Conservation (phyloP, 1,140 invertebrate species). For the Ptiloglossa arizonensis region DNA sequence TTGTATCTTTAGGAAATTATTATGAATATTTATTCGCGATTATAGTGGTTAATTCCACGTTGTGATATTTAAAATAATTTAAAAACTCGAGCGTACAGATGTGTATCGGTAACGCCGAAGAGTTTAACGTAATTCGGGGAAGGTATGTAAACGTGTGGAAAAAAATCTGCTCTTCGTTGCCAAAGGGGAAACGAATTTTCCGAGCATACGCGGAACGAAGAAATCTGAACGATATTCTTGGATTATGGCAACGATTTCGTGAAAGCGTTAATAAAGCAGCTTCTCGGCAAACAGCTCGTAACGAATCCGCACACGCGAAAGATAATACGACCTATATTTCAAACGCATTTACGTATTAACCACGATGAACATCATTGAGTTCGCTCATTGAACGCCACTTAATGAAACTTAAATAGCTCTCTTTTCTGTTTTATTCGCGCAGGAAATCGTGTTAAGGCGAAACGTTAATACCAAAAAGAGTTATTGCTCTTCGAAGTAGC, state of each 20-base stretch:
- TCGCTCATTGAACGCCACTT: neutral
- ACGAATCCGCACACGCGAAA: neutral
- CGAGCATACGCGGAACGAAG: too few species aligned
- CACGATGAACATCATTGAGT: neutral
- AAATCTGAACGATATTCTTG: neutral
- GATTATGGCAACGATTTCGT: conserved; percentile 9
- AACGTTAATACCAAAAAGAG: neutral
- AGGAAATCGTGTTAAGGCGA: too few species aligned
- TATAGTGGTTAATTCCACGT: too few species aligned
- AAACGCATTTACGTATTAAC: neutral
- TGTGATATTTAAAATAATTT: too few species aligned
- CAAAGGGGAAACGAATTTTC: neutral
- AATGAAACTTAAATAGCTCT: conserved; percentile 10
- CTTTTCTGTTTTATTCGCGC: neutral
- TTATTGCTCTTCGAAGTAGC: too few species aligned
- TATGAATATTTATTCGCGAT: too few species aligned
- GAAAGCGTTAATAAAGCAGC: conserved; percentile 8
- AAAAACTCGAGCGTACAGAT: too few species aligned
- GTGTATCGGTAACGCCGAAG: too few species aligned
- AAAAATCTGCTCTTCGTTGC: too few species aligned
- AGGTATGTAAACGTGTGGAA: too few species aligned
- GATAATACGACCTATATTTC: conserved; percentile 23
- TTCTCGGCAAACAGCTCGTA: conserved; percentile 6
- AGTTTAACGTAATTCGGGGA: too few species aligned
- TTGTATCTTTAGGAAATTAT: too few species aligned